Evolutionary conservation across 2,888 invertebrate genomes (phyloP).

Genomic region (Caprella mutica): DNA sequence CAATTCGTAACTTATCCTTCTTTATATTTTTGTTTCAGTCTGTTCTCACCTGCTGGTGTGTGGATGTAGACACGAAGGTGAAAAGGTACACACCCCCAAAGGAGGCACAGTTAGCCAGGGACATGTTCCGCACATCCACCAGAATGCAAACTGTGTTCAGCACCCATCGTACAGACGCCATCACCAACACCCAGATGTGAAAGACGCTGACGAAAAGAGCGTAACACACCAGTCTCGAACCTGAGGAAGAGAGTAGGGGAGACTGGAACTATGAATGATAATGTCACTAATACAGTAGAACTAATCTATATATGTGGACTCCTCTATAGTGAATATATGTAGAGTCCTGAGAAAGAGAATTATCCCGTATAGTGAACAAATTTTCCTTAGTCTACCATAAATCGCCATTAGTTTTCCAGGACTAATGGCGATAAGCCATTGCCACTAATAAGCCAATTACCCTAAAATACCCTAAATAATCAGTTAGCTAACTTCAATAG

Average conservation of each 20-base stretch:
- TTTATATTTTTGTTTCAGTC: too few species aligned
- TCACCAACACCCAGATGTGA: slow-evolving; percentile 22
- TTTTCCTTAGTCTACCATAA: too few species aligned
- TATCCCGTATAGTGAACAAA: too few species aligned
- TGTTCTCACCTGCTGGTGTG: slow-evolving; percentile 30
- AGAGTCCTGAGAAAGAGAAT: too few species aligned
- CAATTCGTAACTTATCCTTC: too few species aligned
- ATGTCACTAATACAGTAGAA: neutral
- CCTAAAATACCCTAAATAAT: too few species aligned
- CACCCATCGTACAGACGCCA: slow-evolving; percentile 23
- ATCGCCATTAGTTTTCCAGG: too few species aligned
- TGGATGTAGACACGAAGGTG: slow-evolving; percentile 30
- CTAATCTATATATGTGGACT: neutral
- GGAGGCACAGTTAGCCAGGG: slow-evolving; percentile 28
- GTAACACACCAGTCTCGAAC: slow-evolving; percentile 29
- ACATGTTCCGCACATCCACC: slow-evolving; percentile 27
- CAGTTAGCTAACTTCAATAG: too few species aligned
- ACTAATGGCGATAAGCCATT: too few species aligned
- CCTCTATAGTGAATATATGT: too few species aligned
- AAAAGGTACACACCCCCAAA: slow-evolving; percentile 33
- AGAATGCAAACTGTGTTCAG: slow-evolving; percentile 27
- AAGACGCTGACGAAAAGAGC: slow-evolving; percentile 22
- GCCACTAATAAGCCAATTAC: too few species aligned
- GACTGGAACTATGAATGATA: neutral
- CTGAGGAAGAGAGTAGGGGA: neutral